phyloP scores from a whole-genome alignment of 2,113 vertebrate species.

The Chamaetylas fuelleborni region DNA sequence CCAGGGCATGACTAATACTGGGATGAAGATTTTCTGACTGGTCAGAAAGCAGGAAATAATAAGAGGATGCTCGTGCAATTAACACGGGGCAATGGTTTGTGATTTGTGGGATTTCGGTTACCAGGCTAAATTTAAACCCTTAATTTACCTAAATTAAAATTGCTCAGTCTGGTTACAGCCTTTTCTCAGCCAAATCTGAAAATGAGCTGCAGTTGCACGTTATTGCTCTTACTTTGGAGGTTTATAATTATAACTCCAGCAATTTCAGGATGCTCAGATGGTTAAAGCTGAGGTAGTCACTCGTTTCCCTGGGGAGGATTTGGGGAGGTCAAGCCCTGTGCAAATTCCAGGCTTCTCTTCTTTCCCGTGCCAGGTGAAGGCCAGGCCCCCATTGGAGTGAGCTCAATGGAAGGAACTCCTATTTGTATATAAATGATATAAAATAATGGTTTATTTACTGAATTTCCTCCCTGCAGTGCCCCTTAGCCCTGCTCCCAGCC shows the following conservation, averaged over 20 bases:
- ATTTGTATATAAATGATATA: fast-evolving
- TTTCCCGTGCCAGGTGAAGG: fast-evolving
- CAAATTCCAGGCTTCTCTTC: not conserved
- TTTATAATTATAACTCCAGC: not conserved
- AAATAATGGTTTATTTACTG: not conserved
- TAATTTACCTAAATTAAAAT: constrained; percentile 41
- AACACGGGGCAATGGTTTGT: not conserved
- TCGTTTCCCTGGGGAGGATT: not conserved
- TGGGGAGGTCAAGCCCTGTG: not conserved
- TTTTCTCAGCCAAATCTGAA: constrained; percentile 46
- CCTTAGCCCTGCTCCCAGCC: not conserved
- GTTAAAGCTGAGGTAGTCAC: not conserved
- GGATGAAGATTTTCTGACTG: not conserved
- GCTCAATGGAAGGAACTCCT: fast-evolving
- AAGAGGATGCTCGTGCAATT: not conserved
- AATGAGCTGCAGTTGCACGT: not conserved
- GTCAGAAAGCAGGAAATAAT: not conserved
- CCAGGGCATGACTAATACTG: constrained; percentile 18
- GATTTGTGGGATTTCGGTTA: not conserved
- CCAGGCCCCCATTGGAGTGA: fast-evolving
- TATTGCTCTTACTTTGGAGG: not conserved
- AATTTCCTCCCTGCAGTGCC: not conserved
- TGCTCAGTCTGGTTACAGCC: constrained; percentile 44
- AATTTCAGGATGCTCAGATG: not conserved
- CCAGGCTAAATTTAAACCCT: constrained; percentile 47